These are phyloP conservation scores for Brachionus angularis DNA, from an alignment of 1,140 invertebrate genomes.

Conservation along the genomic window DNA sequence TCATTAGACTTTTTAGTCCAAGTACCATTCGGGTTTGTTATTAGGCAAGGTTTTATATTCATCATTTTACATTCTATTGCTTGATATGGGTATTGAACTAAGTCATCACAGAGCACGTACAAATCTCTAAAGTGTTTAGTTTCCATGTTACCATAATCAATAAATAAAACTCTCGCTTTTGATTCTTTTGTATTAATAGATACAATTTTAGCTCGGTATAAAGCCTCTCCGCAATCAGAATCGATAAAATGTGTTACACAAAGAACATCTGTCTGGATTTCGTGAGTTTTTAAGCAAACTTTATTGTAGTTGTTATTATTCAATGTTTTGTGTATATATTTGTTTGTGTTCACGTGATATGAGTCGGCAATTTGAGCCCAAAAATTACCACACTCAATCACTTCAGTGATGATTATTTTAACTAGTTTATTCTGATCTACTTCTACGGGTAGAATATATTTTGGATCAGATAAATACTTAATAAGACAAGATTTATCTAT, in stretches of 20 bases:
- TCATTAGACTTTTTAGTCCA: constrained; percentile 12
- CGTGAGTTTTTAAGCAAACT: not conserved
- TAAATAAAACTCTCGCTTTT: not conserved
- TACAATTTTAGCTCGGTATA: constrained; percentile 21
- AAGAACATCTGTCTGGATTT: not conserved
- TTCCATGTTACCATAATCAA: constrained; percentile 26
- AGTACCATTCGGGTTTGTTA: not conserved
- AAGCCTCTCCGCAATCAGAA: not conserved
- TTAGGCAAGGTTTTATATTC: not conserved
- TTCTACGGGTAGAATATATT: constrained; percentile 1
- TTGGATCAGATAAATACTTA: constrained; percentile 3
- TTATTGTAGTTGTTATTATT: not conserved
- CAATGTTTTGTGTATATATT: not conserved
- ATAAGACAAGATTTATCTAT: too few species aligned
- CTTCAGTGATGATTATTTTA: not conserved
- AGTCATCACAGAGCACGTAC: not conserved
- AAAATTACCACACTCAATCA: constrained; percentile 27
- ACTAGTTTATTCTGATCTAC: constrained; percentile 4
- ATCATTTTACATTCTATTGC: constrained; percentile 35
- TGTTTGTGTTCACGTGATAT: not conserved
- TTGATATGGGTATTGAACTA: constrained; percentile 20
- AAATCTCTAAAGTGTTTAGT: not conserved
- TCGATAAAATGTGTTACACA: constrained; percentile 16
- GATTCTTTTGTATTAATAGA: not conserved
- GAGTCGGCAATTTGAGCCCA: not conserved